Evolutionary conservation across 2,113 vertebrate species (phyloP), one percentile per base, ranked within the genome.

Genomic region (Osmerus eperlanus): DNA sequence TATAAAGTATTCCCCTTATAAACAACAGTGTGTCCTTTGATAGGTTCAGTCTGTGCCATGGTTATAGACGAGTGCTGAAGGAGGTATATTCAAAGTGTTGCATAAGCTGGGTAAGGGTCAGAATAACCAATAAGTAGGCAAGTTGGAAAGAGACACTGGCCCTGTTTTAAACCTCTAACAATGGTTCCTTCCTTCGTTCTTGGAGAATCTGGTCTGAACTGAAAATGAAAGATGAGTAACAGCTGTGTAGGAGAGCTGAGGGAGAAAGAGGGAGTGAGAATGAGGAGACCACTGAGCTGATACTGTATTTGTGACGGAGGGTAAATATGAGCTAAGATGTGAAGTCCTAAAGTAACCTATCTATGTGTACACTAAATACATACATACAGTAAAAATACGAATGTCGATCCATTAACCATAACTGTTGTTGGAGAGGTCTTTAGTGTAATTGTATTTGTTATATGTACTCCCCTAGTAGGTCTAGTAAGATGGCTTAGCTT

Each of bases 1-100:
- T 25, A 28, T 25, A 62, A 62, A 25, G 14, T 1, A 62, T 62
- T 29, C 55, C 55, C 51, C 36, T 71, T 54, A 25, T 59, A n/a
- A 70, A 12, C 63, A 77, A 80, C 74, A 86, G 74, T 29, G 70
- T 60, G 56, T 60, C 63, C 69, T 56, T 78, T 84, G 52, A 82
- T 36, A 9, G 56, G 56, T 59, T 56, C 25, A 53, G 13, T n/a
- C 65, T 72, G 32, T 70, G 61, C 18, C 7, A 65, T 3, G 60
- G 19, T 67, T 47, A 67, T 14, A 47, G 29, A 72, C 53, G 51
- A 70, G 18, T 67, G 54, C n/a, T 56, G 54, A n/a, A 15, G 54
- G 16, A 16, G 47, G 56, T 68, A 47, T 21, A 58, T 25, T 76
- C 70, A 55, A 80, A 58, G 63, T 14, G 72, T 32, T 78, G 81